Percentiles rank a stretch among this genome's conserved stretches.
Conservation (phyloP, 2,888 invertebrate species). For the Rotaria magnacalcarata region DNA sequence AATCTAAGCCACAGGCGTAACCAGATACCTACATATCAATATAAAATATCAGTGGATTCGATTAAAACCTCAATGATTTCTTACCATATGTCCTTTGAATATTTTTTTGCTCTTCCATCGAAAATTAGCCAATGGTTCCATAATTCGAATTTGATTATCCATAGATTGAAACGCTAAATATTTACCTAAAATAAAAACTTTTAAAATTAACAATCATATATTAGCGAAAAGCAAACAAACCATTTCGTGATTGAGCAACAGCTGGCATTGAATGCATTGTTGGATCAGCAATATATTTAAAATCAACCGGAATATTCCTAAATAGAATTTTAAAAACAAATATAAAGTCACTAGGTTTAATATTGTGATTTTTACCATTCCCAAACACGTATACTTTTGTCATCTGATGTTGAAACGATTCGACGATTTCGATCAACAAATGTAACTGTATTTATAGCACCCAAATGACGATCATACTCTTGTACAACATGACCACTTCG, state of each 20-base stretch:
- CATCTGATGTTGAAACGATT: slow-evolving; percentile 97
- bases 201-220: not conserved
- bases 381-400: slow-evolving; percentile 96
- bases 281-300: slow-evolving; percentile 99
- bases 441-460: slow-evolving; percentile 95
- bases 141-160: slow-evolving; percentile 97
- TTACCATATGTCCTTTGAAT: slow-evolving; percentile 91
- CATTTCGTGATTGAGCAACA: slow-evolving; percentile 87
- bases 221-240: slow-evolving; percentile 51
- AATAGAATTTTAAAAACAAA: no score
- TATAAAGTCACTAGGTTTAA: no score
- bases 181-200: slow-evolving; percentile 62
- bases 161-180: slow-evolving; percentile 98
- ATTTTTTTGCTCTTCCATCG: slow-evolving; percentile 96
- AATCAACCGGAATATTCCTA: slow-evolving; percentile 72
- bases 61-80: not conserved
- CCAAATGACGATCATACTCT: slow-evolving; percentile 95
- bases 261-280: slow-evolving; percentile 98
- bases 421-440: slow-evolving; percentile 96
- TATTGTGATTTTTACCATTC: slow-evolving; percentile 69
- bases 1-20: slow-evolving; percentile 92
- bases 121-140: slow-evolving; percentile 91
- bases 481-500: slow-evolving; percentile 89
- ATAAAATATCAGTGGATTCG: not conserved
- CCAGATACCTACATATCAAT: slow-evolving; percentile 70